Evolutionary conservation across 2,888 invertebrate species (phyloP).

Genomic region (Rhagonycha fulva): DNA sequence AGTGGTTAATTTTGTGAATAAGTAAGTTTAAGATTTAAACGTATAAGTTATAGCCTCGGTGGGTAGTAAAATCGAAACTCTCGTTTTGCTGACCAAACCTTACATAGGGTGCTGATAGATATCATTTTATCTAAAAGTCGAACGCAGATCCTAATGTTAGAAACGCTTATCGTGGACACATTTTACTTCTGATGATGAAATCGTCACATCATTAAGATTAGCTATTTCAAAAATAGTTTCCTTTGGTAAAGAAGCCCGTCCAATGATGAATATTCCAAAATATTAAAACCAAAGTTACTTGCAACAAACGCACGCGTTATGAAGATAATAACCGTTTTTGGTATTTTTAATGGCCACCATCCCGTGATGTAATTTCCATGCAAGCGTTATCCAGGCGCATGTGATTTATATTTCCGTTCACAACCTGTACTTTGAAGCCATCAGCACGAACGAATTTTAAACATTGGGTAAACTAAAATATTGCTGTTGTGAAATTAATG

Average conservation of each 20-base stretch:
- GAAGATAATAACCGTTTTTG: slow-evolving; percentile 33
- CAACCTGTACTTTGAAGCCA: slow-evolving; percentile 49
- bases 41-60: background rate
- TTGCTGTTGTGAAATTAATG: slow-evolving; percentile 28
- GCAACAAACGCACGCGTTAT: slow-evolving; percentile 24
- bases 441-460: slow-evolving; percentile 48
- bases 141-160: slow-evolving; percentile 18
- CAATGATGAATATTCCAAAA: background rate
- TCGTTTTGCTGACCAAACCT: slow-evolving; percentile 21
- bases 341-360: slow-evolving; percentile 42
- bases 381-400: slow-evolving; percentile 40
- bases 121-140: slow-evolving; percentile 19
- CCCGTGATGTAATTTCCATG: slow-evolving; percentile 39
- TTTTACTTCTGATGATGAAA: slow-evolving; percentile 32
- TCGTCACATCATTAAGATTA: slow-evolving; percentile 34
- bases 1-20: background rate
- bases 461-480: slow-evolving; percentile 40
- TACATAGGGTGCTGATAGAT: slow-evolving; percentile 12
- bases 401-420: slow-evolving; percentile 49
- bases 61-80: slow-evolving; percentile 9
- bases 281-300: slow-evolving; percentile 17
- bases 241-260: background rate
- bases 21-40: background rate
- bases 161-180: slow-evolving; percentile 18
- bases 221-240: background rate